Evolutionary conservation across 2,888 invertebrate species (phyloP), one percentile per base, ranked within the genome.

Genomic region (Alloplasta piceator): DNA sequence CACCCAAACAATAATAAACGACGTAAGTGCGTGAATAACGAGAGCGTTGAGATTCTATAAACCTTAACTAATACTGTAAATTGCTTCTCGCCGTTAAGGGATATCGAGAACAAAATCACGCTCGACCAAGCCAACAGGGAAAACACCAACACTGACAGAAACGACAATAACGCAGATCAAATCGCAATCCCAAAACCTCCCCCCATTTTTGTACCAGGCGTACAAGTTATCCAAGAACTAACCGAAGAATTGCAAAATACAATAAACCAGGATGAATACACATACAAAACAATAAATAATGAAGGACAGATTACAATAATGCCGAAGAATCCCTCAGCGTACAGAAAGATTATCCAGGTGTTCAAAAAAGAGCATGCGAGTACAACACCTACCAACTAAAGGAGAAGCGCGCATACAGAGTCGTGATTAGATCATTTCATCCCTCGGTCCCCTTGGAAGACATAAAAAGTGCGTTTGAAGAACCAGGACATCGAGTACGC

Each of bases 371-470:
- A 66, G 9, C n/a, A 58, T 9, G 74, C 63, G 26, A 63, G 9
- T 82, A 75, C 48, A 70, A 77, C 66, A 82, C 82, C 0, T 85
- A 82, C 60, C 82, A 82, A 46, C 52, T 46, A 55, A 82, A 82
- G 60, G 38, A 74, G 43, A 61, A 84, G 5, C 76, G 58, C 48
- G 58, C 10, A 12, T 84, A 64, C 36, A 74, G 58, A 26, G 78
- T 82, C 12, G 81, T 85, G 14, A 16, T 84, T 4, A 78, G 78
- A n/a, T n/a, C 41, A 41, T 7, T 83, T 4, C 83, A 83, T 66
- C 79, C 63, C 7, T 67, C 79, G 9, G 41, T 39, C 6, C 46
- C 50, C 67, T 41, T 58, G 63, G 61, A 80, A 58, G 12, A 4
- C 80, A 80, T 85, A 41, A 67, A 72, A 41, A 5, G 48, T 71